A percentile compares a stretch with the other conserved stretches of the same genome.
phyloP scores from a whole-genome alignment of 2,888 invertebrate species.

The Agonopterix subpropinquella region DNA sequence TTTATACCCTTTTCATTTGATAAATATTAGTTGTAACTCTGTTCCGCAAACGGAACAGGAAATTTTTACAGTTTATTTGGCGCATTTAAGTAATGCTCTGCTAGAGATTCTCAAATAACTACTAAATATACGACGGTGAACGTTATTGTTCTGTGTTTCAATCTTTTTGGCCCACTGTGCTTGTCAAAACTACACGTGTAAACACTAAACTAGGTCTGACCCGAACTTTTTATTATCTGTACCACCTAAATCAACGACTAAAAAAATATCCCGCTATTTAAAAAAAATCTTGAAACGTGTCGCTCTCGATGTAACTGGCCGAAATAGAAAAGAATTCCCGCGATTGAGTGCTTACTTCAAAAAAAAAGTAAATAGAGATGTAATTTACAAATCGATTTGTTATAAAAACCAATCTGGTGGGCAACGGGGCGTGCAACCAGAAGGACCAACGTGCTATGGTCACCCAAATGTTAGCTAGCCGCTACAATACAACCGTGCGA shows the following conservation, averaged over 20 bases:
- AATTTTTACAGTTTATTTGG: too few species aligned
- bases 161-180: too few species aligned
- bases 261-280: neutral
- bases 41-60: too few species aligned
- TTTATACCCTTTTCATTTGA: too few species aligned
- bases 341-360: constrained; percentile 3
- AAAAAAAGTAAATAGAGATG: constrained; percentile 17
- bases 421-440: constrained; percentile 68
- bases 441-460: constrained; percentile 45
- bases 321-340: neutral
- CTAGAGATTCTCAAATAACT: too few species aligned
- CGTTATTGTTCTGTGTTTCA: too few species aligned
- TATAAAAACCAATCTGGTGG: constrained; percentile 26
- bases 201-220: too few species aligned
- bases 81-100: too few species aligned
- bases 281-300: neutral
- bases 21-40: too few species aligned
- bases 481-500: constrained; percentile 38
- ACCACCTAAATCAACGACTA: neutral
- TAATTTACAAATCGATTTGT: constrained; percentile 28
- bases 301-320: constrained; percentile 1
- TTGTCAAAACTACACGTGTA: too few species aligned
- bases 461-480: constrained; percentile 34
- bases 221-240: too few species aligned
- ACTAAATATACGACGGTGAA: too few species aligned